Evolutionary conservation across 2,888 invertebrate species (phyloP).

Genomic region (Drosophila kambysellisi): DNA sequence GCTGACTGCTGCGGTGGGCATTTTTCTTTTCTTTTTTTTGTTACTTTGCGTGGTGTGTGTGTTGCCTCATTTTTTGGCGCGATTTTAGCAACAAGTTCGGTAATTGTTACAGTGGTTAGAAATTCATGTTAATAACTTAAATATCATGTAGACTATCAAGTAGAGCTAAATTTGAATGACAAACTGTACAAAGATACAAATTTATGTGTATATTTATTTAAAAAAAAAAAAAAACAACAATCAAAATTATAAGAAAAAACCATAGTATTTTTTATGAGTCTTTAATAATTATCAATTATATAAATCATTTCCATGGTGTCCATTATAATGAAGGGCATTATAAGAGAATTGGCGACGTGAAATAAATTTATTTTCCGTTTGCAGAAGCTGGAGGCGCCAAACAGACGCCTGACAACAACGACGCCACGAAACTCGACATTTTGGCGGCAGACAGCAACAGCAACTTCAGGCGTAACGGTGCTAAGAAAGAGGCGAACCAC

Average conservation of each 20-base stretch:
- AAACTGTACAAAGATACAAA: neutral
- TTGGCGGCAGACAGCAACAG: constrained; percentile 2
- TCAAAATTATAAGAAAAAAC: neutral
- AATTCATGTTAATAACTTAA: neutral
- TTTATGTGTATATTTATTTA: neutral
- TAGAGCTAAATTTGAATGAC: neutral
- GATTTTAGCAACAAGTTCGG: constrained; percentile 74
- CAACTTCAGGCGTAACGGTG: neutral
- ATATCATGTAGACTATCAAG: neutral
- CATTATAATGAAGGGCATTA: too few species aligned
- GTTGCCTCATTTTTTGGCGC: constrained; percentile 58
- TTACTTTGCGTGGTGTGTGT: neutral
- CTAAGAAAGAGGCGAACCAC: neutral
- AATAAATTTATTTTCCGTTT: neutral
- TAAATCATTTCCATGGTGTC: neutral
- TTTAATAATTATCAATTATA: neutral
- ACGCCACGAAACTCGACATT: neutral
- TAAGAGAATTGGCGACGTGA: neutral
- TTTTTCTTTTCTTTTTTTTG: constrained; percentile 36
- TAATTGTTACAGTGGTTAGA: constrained; percentile 24
- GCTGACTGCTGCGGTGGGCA: constrained; percentile 72
- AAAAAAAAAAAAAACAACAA: neutral
- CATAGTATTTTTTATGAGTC: neutral
- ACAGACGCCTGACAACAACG: neutral
- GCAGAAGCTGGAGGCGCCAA: neutral